Base-by-base conservation (phyloP, 2,888 invertebrate species). In the Polylopha cassiicola region DNA sequence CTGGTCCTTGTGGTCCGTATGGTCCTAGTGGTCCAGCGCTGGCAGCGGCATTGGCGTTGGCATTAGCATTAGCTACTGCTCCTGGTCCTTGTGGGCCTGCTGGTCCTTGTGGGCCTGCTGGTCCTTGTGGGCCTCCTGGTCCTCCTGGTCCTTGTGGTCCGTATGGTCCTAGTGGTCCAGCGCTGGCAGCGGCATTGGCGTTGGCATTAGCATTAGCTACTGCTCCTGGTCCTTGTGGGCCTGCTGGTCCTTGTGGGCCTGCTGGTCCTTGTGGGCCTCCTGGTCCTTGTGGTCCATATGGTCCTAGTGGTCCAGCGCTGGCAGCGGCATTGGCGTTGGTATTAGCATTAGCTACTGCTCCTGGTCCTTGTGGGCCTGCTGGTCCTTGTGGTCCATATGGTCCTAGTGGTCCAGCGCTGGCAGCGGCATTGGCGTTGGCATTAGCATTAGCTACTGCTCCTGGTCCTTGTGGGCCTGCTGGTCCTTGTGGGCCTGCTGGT, bases 51-150 rank as follows among this genome's bases (percentile, higher is more conserved):
- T n/a, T n/a, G 7, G 39, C 48, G 5, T 33, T 13, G 28, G 45
- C 39, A n/a, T 22, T 33, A 11, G 49, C 39, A 4, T 37, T 21
- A 13, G 33, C 21, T 36, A 6, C 2, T 20, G 27, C 3, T 20
- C 27, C 27, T 21, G 10, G 30, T 29, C 21, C 38, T 7, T 21
- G 8, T 37, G 36, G 28, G 21, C 21, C 36, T 3, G 0, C 2
- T 37, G 16, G 22, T 11, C 22, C 37, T 22, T 15, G 11, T 33
- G 33, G 18, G 7, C 26, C 26, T 6, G 4, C 1, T 30, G 30
- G 30, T 20, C 30, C 30, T 2, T 8, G 1, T 30, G 31, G 31
- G 14, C 36, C 36, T n/a, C n/a, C n/a, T n/a, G n/a, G n/a, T 14
- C 26, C 17, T 8, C 10, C 9, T 13, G 22, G 24, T 8, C 29